Evolutionary conservation across 2,888 invertebrate species (phyloP).

Genomic region (Perizoma affinitatum): DNA sequence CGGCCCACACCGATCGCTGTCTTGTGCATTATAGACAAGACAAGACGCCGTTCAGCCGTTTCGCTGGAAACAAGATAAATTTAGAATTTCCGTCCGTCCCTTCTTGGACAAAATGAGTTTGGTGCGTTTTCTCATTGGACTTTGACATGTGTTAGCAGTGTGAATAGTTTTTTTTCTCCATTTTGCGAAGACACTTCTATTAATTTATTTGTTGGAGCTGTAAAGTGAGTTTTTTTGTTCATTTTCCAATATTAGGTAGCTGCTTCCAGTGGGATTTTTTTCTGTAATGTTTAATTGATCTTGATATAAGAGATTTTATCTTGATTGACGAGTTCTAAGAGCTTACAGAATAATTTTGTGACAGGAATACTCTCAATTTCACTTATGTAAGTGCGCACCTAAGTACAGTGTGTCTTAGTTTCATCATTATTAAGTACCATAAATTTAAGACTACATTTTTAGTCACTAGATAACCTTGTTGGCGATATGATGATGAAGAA

Average conservation of each 20-base stretch:
- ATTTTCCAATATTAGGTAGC: slow-evolving; percentile 7
- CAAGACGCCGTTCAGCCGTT: slow-evolving; percentile 69
- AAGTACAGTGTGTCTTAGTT: no score
- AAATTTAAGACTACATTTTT: no score
- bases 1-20: slow-evolving; percentile 66
- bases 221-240: slow-evolving; percentile 39
- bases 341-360: slow-evolving; percentile 12
- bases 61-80: slow-evolving; percentile 78
- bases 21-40: slow-evolving; percentile 68
- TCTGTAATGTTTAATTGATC: slow-evolving; percentile 11
- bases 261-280: slow-evolving; percentile 6
- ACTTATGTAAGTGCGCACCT: not conserved
- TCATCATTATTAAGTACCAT: no score
- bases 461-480: no score
- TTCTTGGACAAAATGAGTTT: slow-evolving; percentile 75
- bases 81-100: slow-evolving; percentile 81
- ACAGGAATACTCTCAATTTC: slow-evolving; percentile 1
- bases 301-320: slow-evolving; percentile 30
- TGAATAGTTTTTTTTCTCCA: slow-evolving; percentile 42
- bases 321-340: slow-evolving; percentile 24
- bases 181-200: slow-evolving; percentile 37
- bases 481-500: no score
- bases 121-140: slow-evolving; percentile 64
- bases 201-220: slow-evolving; percentile 38
- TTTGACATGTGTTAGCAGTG: slow-evolving; percentile 53